Percentiles rank a stretch among this genome's conserved stretches.
Evolutionary conservation across 2,797 vertebrate genomes (phyloP).

Genomic region (Alosa sapidissima): DNA sequence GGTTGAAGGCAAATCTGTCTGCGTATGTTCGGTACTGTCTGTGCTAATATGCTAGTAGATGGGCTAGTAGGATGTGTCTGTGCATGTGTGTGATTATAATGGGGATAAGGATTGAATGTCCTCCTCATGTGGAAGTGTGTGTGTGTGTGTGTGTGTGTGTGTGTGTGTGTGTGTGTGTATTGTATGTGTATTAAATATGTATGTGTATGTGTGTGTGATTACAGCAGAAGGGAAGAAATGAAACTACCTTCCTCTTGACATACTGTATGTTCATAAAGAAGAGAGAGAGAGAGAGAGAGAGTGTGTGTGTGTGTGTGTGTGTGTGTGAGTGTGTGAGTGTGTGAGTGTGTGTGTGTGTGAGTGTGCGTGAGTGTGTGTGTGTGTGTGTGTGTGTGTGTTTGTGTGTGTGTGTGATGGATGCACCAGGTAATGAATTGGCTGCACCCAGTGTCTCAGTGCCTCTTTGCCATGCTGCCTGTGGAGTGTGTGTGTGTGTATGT

Average conservation of each 20-base stretch:
- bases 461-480: neutral
- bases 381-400: too few relatives aligned
- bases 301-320: neutral
- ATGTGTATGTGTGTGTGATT: neutral
- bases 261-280: neutral
- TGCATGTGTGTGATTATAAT: neutral
- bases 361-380: constrained; percentile 22
- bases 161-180: neutral
- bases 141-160: too few relatives aligned
- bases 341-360: constrained; percentile 26
- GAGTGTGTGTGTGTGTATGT: too few relatives aligned
- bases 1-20: too few relatives aligned
- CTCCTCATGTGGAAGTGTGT: neutral
- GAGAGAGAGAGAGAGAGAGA: neutral
- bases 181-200: neutral
- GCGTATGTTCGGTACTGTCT: too few relatives aligned
- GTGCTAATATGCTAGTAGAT: too few relatives aligned
- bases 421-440: neutral
- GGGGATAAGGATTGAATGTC: neutral
- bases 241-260: neutral
- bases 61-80: too few relatives aligned
- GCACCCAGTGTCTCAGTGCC: neutral
- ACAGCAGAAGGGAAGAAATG: neutral
- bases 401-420: too few relatives aligned
- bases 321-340: neutral